A percentile compares a stretch with the other conserved stretches of the same genome.
Conservation (phyloP, 2,888 invertebrate species). For the Pyrrhia umbra region DNA sequence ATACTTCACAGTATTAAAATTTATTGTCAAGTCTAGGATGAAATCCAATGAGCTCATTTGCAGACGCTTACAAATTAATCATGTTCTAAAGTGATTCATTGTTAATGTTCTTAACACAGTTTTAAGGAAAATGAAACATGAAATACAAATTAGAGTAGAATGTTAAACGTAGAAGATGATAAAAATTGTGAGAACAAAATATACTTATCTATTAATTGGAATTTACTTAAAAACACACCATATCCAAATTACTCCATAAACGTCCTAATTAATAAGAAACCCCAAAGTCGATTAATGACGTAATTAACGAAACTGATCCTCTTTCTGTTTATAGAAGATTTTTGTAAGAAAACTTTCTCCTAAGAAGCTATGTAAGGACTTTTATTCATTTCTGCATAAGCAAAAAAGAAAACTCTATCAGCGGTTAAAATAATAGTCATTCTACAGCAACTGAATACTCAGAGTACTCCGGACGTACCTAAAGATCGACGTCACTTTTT, state of each 20-base stretch:
- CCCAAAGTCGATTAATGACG: too few relatives aligned
- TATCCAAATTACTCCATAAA: too few relatives aligned
- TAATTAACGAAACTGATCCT: too few relatives aligned
- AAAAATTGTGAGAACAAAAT: too few relatives aligned
- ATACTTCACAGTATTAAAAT: conserved; percentile 50
- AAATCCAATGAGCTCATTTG: conserved; percentile 50
- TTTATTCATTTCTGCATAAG: too few relatives aligned
- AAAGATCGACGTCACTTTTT: background rate
- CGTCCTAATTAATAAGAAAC: too few relatives aligned
- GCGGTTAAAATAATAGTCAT: background rate
- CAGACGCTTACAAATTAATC: conserved; percentile 55
- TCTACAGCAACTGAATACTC: background rate
- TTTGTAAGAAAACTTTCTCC: too few relatives aligned
- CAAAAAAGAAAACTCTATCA: background rate
- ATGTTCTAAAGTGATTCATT: conserved; percentile 52
- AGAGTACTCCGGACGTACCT: background rate
- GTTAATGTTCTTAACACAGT: conserved; percentile 26
- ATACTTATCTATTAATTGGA: too few relatives aligned
- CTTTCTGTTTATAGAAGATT: too few relatives aligned
- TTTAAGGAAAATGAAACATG: conserved; percentile 10
- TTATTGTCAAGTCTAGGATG: conserved; percentile 52
- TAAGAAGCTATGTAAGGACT: too few relatives aligned
- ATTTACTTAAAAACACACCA: too few relatives aligned
- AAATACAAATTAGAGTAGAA: conserved; percentile 1
- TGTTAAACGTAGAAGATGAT: too few relatives aligned